Evolutionary conservation across 2,888 invertebrate genomes (phyloP), one percentile per base, ranked within the genome.

Genomic region (Choreutis nemorana): DNA sequence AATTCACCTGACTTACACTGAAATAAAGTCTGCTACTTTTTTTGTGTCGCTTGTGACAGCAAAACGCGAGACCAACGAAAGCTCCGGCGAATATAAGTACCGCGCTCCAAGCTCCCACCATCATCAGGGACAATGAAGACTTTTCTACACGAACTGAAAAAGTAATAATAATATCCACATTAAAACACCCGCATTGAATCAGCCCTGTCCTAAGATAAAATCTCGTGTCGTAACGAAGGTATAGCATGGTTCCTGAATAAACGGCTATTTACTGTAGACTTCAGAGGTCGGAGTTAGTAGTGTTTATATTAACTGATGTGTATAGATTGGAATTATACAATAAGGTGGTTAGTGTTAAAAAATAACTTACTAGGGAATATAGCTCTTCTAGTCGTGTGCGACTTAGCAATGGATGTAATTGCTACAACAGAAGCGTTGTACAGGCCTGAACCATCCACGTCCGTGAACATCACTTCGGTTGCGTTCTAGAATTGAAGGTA

Each of bases 391-490:
- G 32, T 49, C 12, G 53, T 50, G 26, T 45, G 38, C 1, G 42
- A 45, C 2, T 28, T 27, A 4, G 6, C 12, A 0, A 30, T 23
- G 2, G 42, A 45, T 1, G 44, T 35, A 6, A 40, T 35, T 0
- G 64, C 48, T n/a, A 30, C 32, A 5, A 77, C 32, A 0, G 55
- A 41, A 7, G 66, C 62, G 29, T 41, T 34, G 47, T 54, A 72
- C 1, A 38, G 0, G 0, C 51, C 55, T 0, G 35, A 29, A 1
- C 58, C 67, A 0, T 27, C 26, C 2, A 73, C 54, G 2, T 42
- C 36, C 2, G 11, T 20, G 33, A 75, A 55, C 1, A 45, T 38
- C 0, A 42, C 55, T 28, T 52, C 50, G 1, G 61, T 64, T 11
- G 36, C 40, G 23, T 62, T 48, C 73, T 73, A 49, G 1, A 32